These are phyloP conservation scores for Plestiodon gilberti DNA, from an alignment of 2,113 vertebrate species.

Conservation along the genomic window DNA sequence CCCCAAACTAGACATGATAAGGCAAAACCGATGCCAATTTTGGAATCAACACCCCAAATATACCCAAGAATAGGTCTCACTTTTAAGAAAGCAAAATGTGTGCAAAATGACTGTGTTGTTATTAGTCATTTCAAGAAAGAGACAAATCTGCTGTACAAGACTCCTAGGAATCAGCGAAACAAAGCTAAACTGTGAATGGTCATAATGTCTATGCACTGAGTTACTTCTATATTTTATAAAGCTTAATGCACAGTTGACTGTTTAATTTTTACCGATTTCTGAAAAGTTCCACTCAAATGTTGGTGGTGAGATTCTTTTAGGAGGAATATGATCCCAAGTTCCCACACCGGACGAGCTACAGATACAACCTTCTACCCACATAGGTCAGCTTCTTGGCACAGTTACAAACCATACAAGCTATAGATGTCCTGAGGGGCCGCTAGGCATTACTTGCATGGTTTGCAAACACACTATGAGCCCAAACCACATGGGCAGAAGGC, in stretches of 20 bases:
- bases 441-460: not conserved
- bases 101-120: not conserved
- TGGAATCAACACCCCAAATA: too few relatives aligned
- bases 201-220: not conserved
- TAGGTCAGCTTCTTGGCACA: not conserved
- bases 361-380: not conserved
- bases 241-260: not conserved
- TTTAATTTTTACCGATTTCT: too few relatives aligned
- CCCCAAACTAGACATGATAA: too few relatives aligned
- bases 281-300: not conserved
- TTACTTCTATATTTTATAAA: not conserved
- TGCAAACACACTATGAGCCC: not conserved
- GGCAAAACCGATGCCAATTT: too few relatives aligned
- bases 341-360: not conserved
- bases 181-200: not conserved
- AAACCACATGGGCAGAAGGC: not conserved
- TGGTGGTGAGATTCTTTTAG: not conserved
- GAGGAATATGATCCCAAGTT: not conserved
- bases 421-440: not conserved
- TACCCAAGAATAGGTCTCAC: too few relatives aligned
- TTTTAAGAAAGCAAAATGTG: too few relatives aligned
- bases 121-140: not conserved
- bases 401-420: not conserved
- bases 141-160: not conserved
- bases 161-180: not conserved